Evolutionary conservation across 1,140 invertebrate genomes (phyloP).

Genomic region (Antheraea mylitta): DNA sequence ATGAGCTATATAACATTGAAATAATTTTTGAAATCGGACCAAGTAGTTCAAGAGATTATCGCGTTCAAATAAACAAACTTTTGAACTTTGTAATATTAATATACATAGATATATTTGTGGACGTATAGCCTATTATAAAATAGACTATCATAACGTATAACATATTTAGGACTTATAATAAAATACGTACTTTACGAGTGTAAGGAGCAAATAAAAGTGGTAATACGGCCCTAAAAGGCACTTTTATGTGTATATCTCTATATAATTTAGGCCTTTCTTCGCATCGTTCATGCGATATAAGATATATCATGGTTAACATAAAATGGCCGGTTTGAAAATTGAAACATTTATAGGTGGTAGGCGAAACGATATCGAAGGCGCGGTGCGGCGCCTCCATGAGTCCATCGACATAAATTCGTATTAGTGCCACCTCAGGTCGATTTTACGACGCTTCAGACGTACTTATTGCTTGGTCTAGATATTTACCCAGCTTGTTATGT

Average conservation of each 20-base stretch:
- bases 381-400: conserved; percentile 40
- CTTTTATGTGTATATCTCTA: conserved; percentile 4
- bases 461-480: conserved; percentile 57
- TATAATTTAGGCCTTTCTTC: conserved; percentile 2
- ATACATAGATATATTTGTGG: no score
- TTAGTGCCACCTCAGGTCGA: conserved; percentile 72
- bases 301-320: conserved; percentile 32
- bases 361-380: conserved; percentile 51
- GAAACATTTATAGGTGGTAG: conserved; percentile 60
- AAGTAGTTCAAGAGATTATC: no score
- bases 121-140: background rate
- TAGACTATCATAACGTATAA: background rate
- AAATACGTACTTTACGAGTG: background rate
- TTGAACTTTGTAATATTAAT: no score
- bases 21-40: no score
- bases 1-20: no score
- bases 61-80: no score
- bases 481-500: conserved; percentile 38
- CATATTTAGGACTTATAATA: background rate
- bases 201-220: conserved; percentile 4
- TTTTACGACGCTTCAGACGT: conserved; percentile 63
- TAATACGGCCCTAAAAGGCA: conserved; percentile 8
- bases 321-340: conserved; percentile 43
- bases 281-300: conserved; percentile 13
- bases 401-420: conserved; percentile 73